These are phyloP conservation scores for Phrynocephalus versicolor DNA, from an alignment of 2,113 vertebrate genomes.

Conservation along the genomic window DNA sequence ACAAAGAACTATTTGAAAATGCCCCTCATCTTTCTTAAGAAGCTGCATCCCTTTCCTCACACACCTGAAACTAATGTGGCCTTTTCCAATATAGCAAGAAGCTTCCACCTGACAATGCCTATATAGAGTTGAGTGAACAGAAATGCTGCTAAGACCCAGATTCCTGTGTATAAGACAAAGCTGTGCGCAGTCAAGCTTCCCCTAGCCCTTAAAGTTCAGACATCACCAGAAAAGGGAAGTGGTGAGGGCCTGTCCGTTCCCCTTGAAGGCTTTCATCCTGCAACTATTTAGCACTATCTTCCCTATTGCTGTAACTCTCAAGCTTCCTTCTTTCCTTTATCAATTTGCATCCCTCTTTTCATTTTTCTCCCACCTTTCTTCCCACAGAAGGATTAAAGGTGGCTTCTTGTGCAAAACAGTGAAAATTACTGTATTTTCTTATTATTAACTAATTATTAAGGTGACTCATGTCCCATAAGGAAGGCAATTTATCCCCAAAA, in stretches of 20 bases:
- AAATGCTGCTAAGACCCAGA: background rate
- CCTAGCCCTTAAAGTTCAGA: background rate
- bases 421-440: no score
- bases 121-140: background rate
- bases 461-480: no score
- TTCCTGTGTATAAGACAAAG: background rate
- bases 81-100: background rate
- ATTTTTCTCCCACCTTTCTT: no score
- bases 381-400: no score
- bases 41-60: constrained; percentile 33
- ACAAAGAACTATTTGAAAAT: rapidly evolving
- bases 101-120: background rate
- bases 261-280: background rate
- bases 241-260: background rate
- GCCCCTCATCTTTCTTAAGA: constrained; percentile 47
- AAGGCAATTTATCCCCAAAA: no score
- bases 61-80: constrained; percentile 59
- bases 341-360: background rate
- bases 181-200: no score
- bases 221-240: background rate
- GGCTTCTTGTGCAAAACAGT: no score
- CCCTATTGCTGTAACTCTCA: no score
- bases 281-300: background rate
- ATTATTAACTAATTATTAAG: no score
- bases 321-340: no score